Evolutionary conservation across 2,888 invertebrate species (phyloP).

Genomic region (Norana najaformis): DNA sequence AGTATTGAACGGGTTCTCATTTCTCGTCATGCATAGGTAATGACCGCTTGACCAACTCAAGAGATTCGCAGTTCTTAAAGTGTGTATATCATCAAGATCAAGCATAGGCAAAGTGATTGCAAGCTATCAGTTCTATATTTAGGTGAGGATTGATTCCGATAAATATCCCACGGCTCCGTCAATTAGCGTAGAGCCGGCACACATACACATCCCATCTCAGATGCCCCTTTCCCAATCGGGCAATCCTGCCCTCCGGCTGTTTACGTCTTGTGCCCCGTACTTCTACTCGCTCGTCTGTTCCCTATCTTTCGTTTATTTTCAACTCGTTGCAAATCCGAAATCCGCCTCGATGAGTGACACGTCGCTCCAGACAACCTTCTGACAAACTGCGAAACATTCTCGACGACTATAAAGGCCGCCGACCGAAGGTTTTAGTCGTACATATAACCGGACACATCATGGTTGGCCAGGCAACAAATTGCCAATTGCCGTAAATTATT

Average conservation of each 20-base stretch:
- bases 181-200: slow-evolving; percentile 13
- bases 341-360: background rate
- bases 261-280: background rate
- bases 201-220: background rate
- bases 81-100: too few species aligned
- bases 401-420: background rate
- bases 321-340: background rate
- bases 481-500: background rate
- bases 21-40: background rate
- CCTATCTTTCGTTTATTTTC: background rate
- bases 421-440: background rate
- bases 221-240: background rate
- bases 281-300: background rate
- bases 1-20: background rate
- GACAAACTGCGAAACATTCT: background rate
- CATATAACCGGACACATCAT: background rate
- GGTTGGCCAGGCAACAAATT: slow-evolving; percentile 13
- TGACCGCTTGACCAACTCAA: background rate
- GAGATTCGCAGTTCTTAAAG: background rate
- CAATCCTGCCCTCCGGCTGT: background rate
- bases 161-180: background rate
- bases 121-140: background rate
- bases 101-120: background rate
- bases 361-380: background rate
- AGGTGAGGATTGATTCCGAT: background rate